Conservation (phyloP, 2,888 invertebrate genomes). For the Alviniconcha strummeri region DNA sequence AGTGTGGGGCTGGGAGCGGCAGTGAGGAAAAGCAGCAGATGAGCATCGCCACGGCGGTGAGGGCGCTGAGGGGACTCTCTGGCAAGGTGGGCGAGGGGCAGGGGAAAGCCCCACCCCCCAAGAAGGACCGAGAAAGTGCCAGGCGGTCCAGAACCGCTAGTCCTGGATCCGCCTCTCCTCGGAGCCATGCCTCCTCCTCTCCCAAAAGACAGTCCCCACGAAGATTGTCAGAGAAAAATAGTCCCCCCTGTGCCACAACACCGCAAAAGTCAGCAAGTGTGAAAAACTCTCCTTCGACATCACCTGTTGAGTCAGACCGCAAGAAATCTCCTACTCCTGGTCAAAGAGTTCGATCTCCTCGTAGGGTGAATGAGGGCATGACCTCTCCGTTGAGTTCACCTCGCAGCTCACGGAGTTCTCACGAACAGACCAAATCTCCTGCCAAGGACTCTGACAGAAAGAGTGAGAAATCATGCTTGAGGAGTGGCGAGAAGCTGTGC, state of each 20-base stretch:
- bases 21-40: conserved; percentile 23
- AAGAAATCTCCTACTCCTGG: neutral
- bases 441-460: too few species aligned
- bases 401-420: conserved; percentile 20
- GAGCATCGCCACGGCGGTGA: conserved; percentile 31
- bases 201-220: conserved; percentile 30
- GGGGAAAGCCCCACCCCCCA: neutral
- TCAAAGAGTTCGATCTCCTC: conserved; percentile 40
- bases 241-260: neutral
- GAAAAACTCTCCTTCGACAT: neutral
- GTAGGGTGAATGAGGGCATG: conserved; percentile 39
- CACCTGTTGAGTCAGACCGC: neutral
- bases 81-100: conserved; percentile 27
- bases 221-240: conserved; percentile 24
- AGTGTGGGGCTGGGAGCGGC: neutral
- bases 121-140: conserved; percentile 10
- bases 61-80: conserved; percentile 25
- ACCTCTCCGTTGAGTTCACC: conserved; percentile 36
- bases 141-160: conserved; percentile 11
- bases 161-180: conserved; percentile 8
- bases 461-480: too few species aligned
- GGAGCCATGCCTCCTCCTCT: neutral
- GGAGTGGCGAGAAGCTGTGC: too few species aligned
- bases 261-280: neutral
- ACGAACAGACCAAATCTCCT: too few species aligned